These are phyloP conservation scores for Phaenicophaeus curvirostris DNA, from an alignment of 2,797 vertebrate species.

Conservation along the genomic window DNA sequence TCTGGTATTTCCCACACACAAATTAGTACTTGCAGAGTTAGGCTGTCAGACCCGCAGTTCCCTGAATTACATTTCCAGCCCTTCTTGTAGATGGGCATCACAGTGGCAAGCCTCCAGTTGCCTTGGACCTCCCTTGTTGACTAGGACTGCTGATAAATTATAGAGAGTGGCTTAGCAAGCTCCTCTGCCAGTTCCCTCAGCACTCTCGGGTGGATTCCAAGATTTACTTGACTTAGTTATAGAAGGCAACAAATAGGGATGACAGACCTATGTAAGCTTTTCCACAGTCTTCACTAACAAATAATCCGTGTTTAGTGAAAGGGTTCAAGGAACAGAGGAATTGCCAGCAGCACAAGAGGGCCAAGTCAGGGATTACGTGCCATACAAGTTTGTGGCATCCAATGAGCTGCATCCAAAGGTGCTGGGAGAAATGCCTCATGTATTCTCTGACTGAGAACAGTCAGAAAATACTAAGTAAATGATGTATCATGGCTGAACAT, in stretches of 20 bases:
- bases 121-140: no score
- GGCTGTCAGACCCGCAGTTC: no score
- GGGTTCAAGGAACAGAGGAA: not conserved
- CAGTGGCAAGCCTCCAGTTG: no score
- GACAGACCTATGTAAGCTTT: not conserved
- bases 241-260: not conserved
- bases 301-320: not conserved
- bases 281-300: not conserved
- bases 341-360: not conserved
- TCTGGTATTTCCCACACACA: not conserved
- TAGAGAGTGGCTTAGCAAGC: no score
- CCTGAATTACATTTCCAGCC: no score
- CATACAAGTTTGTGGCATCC: not conserved
- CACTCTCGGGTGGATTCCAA: no score
- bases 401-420: not conserved
- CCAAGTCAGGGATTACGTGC: not conserved
- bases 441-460: not conserved
- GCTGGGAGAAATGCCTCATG: not conserved
- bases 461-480: not conserved
- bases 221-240: not conserved
- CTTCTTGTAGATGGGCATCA: no score
- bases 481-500: not conserved
- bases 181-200: no score
- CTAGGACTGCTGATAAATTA: no score
- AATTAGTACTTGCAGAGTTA: not conserved